Base-by-base conservation (phyloP, 2,797 vertebrate genomes). In the Typhlichthys subterraneus region DNA sequence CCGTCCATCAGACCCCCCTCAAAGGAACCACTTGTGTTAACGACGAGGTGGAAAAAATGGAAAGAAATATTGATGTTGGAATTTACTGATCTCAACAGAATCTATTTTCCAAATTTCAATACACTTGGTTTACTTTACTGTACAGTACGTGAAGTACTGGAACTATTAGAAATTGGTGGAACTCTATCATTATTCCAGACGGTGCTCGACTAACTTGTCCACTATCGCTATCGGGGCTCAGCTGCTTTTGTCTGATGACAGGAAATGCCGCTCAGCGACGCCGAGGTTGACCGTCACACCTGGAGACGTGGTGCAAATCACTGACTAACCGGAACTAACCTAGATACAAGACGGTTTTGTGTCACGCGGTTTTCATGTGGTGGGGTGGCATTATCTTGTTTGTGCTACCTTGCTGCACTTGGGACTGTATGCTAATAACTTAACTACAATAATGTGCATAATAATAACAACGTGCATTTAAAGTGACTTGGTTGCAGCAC, bases 141-240 rank as follows among this genome's bases (percentile, higher is more conserved):
- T 29, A 29, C 23, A 29, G 23, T 38, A 38, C 7, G 0, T 2
- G n/a, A n/a, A 11, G 65, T 63, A 29, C 23, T 29, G 65, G 80
- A 82, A 65, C 80, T 72, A 59, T 65, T 14, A 62, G 5, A 38
- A 69, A 73, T 42, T 77, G 83, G 76, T 82, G 71, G 75, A 76
- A 57, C 64, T 73, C 73, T 80, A 76, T 68, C 67, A 69, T 63
- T 61, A 50, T 48, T 10, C 42, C 19, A 67, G 45, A 76, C 68
- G 69, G 58, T 71, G 66, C 75, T 75, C 80, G 75, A 76, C 70
- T 53, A 67, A 65, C 75, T 76, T 76, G 65, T 59, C 67, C 77
- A 78, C 33, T 6, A 38, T 63, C 72, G 61, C 65, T 83, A 63
- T 59, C 54, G 56, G 68, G 68, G 60, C 59, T 80, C 70, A 29